Evolutionary conservation across 2,113 vertebrate species (phyloP), one percentile per base, ranked within the genome.

Genomic region (Serinus canaria): DNA sequence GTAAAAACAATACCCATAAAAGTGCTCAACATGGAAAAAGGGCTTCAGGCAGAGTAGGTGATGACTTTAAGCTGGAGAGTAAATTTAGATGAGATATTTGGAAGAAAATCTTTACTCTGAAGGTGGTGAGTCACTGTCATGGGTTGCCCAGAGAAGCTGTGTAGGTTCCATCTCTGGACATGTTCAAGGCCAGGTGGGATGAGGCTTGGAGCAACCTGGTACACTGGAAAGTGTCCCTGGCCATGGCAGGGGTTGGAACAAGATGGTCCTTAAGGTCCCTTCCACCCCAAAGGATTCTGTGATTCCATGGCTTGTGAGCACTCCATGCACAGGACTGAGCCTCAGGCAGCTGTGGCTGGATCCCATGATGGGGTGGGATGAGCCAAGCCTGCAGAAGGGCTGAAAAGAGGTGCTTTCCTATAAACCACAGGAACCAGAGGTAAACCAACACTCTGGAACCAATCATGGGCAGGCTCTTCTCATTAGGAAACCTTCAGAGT

Each of bases 1-100:
- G 22, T 23, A 46, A n/a, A 44, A 87, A 50, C 3, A 31, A n/a
- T 19, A 21, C 6, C 23, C 9, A 2, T 37, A 27, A 49, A 90
- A 68, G n/a, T 6, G 9, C 2, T 70, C 17, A 22, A 6, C 0
- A 0, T 31, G 50, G 13, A 80, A 10, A 62, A 49, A 47, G 27
- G 15, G 30, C 10, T 59, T 67, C 31, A 67, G 47, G 28, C 20
- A 72, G 20, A 44, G 41, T 11, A 30, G 31, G 30, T 33, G 47
- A 37, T 23, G 25, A 19, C 10, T 43, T 33, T 11, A 35, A 3
- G 43, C 18, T 24, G 31, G 6, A 49, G 8, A 6, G 30, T 19
- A 69, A 69, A 62, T 56, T 69, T 33, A 43, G 41, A 31, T 83
- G 25, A 31, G 47, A 23, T 47, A 43, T 55, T 49, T 33, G 18